Evolutionary conservation across 64 coral and sea anemone species (phyloP), one percentile per base, ranked within the genome.

Genomic region (Montipora cactus): DNA sequence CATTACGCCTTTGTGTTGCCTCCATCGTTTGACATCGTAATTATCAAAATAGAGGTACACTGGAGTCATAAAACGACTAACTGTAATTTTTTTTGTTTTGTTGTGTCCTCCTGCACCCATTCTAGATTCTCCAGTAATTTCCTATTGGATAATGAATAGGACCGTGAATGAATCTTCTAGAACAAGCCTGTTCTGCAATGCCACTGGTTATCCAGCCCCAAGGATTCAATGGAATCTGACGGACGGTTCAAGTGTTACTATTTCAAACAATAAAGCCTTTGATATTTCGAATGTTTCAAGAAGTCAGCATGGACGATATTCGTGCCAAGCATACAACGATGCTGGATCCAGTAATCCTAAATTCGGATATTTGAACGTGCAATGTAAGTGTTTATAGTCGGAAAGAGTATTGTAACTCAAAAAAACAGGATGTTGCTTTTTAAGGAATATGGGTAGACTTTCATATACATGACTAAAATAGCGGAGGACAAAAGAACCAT

Each of bases 301-400:
- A 79, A 90, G 8, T 50, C 58, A 90, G 19, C 47, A 66, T 49
- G 88, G 76, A 1, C 69, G 8, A 80, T 90, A 79, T 21, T 21
- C 10, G 8, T 87, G 84, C 55, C 47, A 10, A 18, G 69, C 84
- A 47, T 25, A 46, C n/a, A 87, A 87, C 18, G 18, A 25, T 1
- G 47, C 74, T 73, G 84, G 69, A 49, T 74, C 52, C 12, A 74
- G 21, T 23, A 0, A n/a, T 45, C 5, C 59, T 74, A 25, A 5
- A 10, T 12, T 52, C 7, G 23, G 74, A 4, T 74, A 21, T 74
- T 52, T 87, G 11, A 66, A 87, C 23, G 84, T 87, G 6, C 67
- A 87, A 74, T 87, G 69, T 87, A 74, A 87, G 84, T 87, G 19
- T 51, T 3, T 44, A 45, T 85, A 37, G 2, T 37, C 37, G 37